Evolutionary conservation across 2,113 vertebrate genomes (phyloP).

Genomic region (Aspiorhynchus laticeps): DNA sequence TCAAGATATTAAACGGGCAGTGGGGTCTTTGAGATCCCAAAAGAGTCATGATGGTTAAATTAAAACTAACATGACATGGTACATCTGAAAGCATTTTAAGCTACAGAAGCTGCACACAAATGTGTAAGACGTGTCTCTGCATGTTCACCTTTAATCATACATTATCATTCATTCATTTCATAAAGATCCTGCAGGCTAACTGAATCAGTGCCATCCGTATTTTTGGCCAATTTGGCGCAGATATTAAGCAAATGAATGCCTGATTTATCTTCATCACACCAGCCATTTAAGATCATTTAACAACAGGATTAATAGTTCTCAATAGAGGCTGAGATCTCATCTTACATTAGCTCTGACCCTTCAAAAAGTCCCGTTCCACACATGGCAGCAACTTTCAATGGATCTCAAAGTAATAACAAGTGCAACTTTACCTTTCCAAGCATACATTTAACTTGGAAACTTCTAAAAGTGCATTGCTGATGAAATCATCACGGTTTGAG

Average conservation of each 20-base stretch:
- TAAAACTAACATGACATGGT: neutral
- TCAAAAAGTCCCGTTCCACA: neutral
- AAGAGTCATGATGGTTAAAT: neutral
- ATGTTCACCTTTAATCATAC: neutral
- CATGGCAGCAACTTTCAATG: neutral
- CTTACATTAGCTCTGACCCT: neutral
- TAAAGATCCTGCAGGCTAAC: neutral
- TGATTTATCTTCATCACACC: neutral
- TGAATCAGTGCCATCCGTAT: neutral
- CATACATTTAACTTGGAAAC: neutral
- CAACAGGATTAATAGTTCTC: neutral
- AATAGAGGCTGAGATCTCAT: neutral
- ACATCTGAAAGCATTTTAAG: neutral
- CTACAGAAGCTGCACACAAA: neutral
- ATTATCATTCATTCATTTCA: neutral
- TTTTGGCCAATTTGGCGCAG: neutral
- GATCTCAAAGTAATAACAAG: conserved; percentile 6
- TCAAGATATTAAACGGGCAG: too few relatives aligned
- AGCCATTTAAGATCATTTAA: neutral
- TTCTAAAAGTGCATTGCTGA: neutral
- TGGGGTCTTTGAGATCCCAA: neutral
- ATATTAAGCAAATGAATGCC: neutral
- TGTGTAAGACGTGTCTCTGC: neutral
- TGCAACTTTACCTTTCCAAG: conserved; percentile 6
- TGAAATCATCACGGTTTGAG: conserved; percentile 21